Evolutionary conservation across 2,888 invertebrate genomes (phyloP).

Genomic region (Smittia sp.): DNA sequence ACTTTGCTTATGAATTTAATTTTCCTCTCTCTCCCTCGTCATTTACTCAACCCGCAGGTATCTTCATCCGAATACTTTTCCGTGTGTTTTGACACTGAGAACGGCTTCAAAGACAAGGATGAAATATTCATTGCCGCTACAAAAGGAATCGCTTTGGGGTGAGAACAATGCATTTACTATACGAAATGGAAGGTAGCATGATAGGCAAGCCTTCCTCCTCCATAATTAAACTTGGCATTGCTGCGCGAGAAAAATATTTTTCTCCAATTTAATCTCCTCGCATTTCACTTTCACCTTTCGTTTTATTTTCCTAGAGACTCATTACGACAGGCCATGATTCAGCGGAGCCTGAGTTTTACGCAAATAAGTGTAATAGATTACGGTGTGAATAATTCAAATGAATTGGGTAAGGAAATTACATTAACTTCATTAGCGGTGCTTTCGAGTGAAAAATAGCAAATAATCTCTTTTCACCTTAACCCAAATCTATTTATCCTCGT

Average conservation of each 20-base stretch:
- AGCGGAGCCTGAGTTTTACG: constrained; percentile 58
- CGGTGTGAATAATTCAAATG: constrained; percentile 48
- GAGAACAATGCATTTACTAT: background rate
- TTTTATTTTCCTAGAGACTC: constrained; percentile 59
- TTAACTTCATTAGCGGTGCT: constrained; percentile 31
- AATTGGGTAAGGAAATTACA: constrained; percentile 41
- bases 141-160: constrained; percentile 63
- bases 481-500: background rate
- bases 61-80: constrained; percentile 72
- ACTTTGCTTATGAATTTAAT: background rate
- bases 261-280: background rate
- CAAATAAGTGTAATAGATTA: constrained; percentile 53
- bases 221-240: background rate
- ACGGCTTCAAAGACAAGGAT: constrained; percentile 55
- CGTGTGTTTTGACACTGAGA: constrained; percentile 64
- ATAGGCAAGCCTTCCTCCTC: background rate
- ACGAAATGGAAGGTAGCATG: background rate
- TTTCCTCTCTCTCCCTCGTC: background rate
- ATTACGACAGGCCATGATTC: constrained; percentile 61
- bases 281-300: background rate
- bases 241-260: too few species aligned
- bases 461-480: background rate
- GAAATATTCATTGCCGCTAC: constrained; percentile 67
- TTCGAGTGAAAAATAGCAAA: constrained; percentile 4
- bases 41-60: constrained; percentile 61